Evolutionary conservation across 2,797 vertebrate species (phyloP), one percentile per base, ranked within the genome.

Genomic region (Hirundo rustica): DNA sequence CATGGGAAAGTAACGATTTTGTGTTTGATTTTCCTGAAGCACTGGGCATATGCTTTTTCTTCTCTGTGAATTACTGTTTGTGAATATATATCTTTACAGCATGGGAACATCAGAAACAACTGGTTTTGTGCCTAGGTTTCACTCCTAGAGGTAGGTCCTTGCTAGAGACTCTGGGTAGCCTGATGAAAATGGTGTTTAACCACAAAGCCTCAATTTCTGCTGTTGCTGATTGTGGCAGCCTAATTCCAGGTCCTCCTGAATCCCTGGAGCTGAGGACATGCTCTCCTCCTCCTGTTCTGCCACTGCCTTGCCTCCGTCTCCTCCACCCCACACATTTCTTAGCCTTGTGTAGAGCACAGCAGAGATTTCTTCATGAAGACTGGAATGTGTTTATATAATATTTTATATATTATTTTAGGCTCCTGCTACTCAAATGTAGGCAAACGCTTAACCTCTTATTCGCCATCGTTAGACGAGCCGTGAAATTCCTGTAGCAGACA

Each of bases 351-450:
- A 66, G 82, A 88, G 40, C 85, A 85, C 79, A 78, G 89, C 76
- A 84, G 85, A 95, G 88, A 84, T 65, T 81, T 86, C 72, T 88
- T 50, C 36, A 3, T 17, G 73, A 78, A 73, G 80, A 34, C 58
- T 48, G 62, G 85, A 94, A 92, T 84, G 88, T 92, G 66, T 76
- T 96, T 84, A 58, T 95, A n/a, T 68, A 80, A 58, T 84, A 78
- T 68, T 92, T 89, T 83, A 77, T 91, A 40, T 89, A 91, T 89
- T 89, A 88, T 91, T 96, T 95, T 92, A 94, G 92, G 92, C 89
- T 95, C 14, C 83, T 91, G 74, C 89, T 95, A 60, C 85, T 78
- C 47, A 72, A 32, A 30, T 5, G 25, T 53, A 72, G 87, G 76
- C 76, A 70, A 80, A 60, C 1, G 7, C 47, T 88, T 95, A 95